Evolutionary conservation across 2,113 vertebrate species (phyloP), one percentile per base, ranked within the genome.

Genomic region (Cranoglanis bouderius): DNA sequence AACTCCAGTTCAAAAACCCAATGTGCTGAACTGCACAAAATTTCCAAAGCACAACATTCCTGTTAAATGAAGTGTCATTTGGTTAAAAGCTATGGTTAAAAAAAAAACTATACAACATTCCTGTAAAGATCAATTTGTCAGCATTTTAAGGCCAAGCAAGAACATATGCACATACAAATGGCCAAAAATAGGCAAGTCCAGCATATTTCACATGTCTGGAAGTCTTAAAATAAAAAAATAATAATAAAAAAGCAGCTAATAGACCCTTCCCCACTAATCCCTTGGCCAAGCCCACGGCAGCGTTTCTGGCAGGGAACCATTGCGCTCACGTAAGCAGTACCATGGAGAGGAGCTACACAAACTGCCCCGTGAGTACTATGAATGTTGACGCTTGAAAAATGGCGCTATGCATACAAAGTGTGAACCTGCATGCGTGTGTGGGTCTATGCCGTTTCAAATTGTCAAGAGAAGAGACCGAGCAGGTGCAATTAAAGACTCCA

Each of bases 291-390:
- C n/a, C 81, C 21, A 89, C 51, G 35, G 77, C n/a, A 72, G 53
- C 40, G 53, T 86, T 72, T 86, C 88, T 82, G 91, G 85, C 86
- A 92, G 43, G 65, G 87, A 4, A 91, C 85, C 74, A 89, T 86
- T 61, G 72, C 89, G 75, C 7, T 91, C 90, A 92, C 59, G 46
- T 86, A 88, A 92, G 53, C 55, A 74, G 43, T 91, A 84, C 90
- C 51, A 63, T 92, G 94, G 90, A 89, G 92, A 94, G 90, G 43
- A 88, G 88, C 93, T 93, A 92, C 88, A 85, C 92, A 96, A 96
- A 94, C 95, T 93, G 92, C 18, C 89, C 92, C n/a, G 67, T 89
- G 89, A 93, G 91, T 83, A 49, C 93, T 96, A 95, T 94, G 70
- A 94, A 16, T 2, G 67, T 91, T 94, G 95, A 96, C 84, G 90